phyloP scores from a whole-genome alignment of 2,797 vertebrate species.

The Graptemys geographica region DNA sequence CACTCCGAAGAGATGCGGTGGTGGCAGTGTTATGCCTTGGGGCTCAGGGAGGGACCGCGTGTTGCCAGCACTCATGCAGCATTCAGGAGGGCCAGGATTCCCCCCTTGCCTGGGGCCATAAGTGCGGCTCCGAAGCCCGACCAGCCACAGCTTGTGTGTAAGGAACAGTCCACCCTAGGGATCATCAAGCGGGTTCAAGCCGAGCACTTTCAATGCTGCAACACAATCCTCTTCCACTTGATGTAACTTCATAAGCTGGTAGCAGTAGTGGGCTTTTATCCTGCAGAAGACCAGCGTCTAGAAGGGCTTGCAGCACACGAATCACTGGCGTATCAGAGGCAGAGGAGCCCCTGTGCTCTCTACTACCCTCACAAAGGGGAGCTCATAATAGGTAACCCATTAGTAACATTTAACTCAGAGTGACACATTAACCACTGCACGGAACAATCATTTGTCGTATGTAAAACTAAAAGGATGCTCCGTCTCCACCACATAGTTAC shows the following conservation, averaged over 20 bases:
- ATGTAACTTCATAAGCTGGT: no score
- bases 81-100: not conserved
- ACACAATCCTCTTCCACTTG: not conserved
- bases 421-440: not conserved
- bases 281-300: not conserved
- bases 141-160: not conserved
- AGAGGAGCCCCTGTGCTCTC: not conserved
- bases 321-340: not conserved
- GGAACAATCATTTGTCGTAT: not conserved
- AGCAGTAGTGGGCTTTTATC: not conserved
- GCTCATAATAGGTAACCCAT: accelerated
- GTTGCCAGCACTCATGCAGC: not conserved
- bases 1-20: no score
- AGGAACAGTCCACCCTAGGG: not conserved
- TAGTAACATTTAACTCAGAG: not conserved
- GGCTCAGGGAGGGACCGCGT: no score
- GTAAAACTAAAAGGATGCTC: accelerated
- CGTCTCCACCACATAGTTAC: accelerated
- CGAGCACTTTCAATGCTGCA: not conserved
- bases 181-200: no score
- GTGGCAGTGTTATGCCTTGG: no score
- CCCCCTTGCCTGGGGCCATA: accelerated
- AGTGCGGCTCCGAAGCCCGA: not conserved
- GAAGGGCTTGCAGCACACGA: not conserved
- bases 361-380: accelerated